These are phyloP conservation scores for Podarcis lilfordi DNA, from an alignment of 2,797 vertebrate species.

Conservation along the genomic window DNA sequence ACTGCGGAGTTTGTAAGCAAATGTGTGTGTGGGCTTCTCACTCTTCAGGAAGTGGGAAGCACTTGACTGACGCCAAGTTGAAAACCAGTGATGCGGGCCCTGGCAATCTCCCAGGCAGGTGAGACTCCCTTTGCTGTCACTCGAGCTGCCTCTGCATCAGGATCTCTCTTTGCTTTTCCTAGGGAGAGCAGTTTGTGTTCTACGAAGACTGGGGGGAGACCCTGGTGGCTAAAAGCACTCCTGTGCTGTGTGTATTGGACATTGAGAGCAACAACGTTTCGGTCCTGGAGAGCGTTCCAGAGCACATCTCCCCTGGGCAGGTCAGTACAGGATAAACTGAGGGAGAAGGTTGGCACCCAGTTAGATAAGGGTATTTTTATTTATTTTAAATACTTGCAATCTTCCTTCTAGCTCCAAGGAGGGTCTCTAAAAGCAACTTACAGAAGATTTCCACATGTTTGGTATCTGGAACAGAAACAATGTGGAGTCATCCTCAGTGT, in stretches of 20 bases:
- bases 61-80: neutral
- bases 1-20: neutral
- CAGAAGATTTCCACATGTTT: neutral
- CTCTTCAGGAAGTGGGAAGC: neutral
- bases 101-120: neutral
- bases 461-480: neutral
- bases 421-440: neutral
- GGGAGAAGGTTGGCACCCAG: neutral
- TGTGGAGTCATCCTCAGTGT: neutral
- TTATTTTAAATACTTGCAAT: neutral
- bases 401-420: neutral
- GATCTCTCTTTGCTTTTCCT: slow-evolving; percentile 23
- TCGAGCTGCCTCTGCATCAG: neutral
- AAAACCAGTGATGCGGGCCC: neutral
- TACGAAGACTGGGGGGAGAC: slow-evolving; percentile 93
- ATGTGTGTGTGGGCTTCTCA: neutral
- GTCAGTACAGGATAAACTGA: slow-evolving; percentile 69
- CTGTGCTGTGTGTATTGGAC: slow-evolving; percentile 89
- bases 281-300: slow-evolving; percentile 89
- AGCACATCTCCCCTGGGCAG: slow-evolving; percentile 93
- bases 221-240: slow-evolving; percentile 83
- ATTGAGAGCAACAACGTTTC: slow-evolving; percentile 88
- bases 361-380: neutral
- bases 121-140: neutral
- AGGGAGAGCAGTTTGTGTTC: slow-evolving; percentile 91